Percentiles rank a stretch among this genome's conserved stretches.
These are phyloP conservation scores for Acanthisitta chloris DNA, from an alignment of 2,113 vertebrate species.

Conservation along the genomic window DNA sequence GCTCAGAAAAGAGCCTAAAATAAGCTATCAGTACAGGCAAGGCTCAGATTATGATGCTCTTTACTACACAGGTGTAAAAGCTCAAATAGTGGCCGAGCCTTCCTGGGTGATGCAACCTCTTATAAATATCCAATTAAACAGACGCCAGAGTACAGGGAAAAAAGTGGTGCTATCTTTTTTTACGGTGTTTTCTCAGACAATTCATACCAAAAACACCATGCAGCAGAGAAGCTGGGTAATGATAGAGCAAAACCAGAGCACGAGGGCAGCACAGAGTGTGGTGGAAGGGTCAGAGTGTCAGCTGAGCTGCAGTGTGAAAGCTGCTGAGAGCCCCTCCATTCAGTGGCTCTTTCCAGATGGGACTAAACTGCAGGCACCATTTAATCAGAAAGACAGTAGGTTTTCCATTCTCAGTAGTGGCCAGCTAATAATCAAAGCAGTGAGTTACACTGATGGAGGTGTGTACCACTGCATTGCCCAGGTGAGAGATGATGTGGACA, in stretches of 20 bases:
- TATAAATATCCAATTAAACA: conserved; percentile 82
- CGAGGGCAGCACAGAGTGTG: conserved; percentile 34
- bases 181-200: conserved; percentile 54
- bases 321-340: conserved; percentile 75
- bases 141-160: conserved; percentile 80
- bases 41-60: conserved; percentile 76
- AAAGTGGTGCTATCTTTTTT: conserved; percentile 75
- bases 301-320: conserved; percentile 78
- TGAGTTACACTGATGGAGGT: conserved; percentile 77
- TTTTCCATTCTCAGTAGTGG: conserved; percentile 78
- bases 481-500: conserved; percentile 73
- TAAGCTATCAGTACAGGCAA: conserved; percentile 79
- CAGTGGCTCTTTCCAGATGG: conserved; percentile 86
- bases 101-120: conserved; percentile 85
- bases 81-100: conserved; percentile 75
- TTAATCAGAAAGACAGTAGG: conserved; percentile 57
- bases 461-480: conserved; percentile 82
- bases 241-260: conserved; percentile 72
- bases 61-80: conserved; percentile 88
- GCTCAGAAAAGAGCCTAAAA: conserved; percentile 66
- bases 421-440: conserved; percentile 69
- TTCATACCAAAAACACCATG: conserved; percentile 41
- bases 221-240: conserved; percentile 81
- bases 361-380: conserved; percentile 72
- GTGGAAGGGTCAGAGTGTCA: conserved; percentile 73